phyloP scores from a whole-genome alignment of 1,140 invertebrate species.

The Philotrypesis tridentata region DNA sequence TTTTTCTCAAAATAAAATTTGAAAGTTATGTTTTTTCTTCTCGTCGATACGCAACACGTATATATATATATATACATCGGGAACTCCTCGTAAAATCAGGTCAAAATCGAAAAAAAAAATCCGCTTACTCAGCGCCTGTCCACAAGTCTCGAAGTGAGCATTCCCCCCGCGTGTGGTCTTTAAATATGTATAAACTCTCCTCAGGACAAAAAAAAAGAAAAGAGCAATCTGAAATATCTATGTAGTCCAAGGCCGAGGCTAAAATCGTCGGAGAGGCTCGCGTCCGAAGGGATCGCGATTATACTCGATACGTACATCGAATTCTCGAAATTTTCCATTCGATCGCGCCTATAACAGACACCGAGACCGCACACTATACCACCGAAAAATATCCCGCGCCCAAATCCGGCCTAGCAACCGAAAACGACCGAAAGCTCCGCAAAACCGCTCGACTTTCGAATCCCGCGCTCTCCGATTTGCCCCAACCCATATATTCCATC shows the following conservation, averaged over 20 bases:
- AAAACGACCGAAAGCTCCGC: conserved; percentile 1
- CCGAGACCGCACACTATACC: no score
- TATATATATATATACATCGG: no score
- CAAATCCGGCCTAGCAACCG: background rate
- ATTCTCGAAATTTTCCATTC: no score
- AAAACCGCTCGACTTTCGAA: conserved; percentile 1
- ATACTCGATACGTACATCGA: no score
- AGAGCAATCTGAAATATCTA: conserved; percentile 3
- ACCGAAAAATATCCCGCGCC: background rate
- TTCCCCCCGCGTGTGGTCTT: background rate
- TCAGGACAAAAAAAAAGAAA: no score
- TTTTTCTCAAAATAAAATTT: no score
- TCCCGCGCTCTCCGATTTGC: background rate
- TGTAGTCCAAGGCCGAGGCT: conserved; percentile 1
- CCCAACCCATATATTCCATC: background rate
- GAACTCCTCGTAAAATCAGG: background rate
- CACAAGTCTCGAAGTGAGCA: background rate
- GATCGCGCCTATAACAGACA: no score
- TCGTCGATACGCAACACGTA: no score
- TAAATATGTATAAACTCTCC: background rate
- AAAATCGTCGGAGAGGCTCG: background rate
- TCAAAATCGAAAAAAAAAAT: background rate
- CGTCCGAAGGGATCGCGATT: background rate
- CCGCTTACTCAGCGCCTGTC: background rate
- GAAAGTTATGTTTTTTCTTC: no score